Evolutionary conservation across 2,888 invertebrate species (phyloP).

Genomic region (Choristoneura rosaceana): DNA sequence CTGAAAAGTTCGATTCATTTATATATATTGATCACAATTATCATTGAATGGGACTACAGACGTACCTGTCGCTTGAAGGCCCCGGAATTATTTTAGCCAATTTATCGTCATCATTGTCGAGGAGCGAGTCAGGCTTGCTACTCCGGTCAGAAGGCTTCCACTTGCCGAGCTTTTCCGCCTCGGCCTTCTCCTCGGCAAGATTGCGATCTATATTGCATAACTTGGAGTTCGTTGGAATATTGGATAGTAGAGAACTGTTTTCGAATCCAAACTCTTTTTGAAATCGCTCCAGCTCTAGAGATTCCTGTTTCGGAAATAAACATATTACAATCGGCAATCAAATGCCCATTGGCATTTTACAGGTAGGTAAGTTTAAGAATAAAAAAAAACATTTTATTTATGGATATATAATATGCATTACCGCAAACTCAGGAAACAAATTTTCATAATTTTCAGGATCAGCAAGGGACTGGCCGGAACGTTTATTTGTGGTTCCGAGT

Average conservation of each 20-base stretch:
- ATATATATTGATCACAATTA: background rate
- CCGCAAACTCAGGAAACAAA: constrained; percentile 91
- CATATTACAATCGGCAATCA: background rate
- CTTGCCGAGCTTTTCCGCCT: constrained; percentile 35
- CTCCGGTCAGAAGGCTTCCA: constrained; percentile 29
- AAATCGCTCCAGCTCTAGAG: constrained; percentile 65
- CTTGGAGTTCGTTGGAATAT: constrained; percentile 53
- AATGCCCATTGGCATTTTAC: too few species aligned
- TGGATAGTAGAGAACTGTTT: constrained; percentile 51
- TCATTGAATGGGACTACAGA: background rate
- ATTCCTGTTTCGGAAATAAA: constrained; percentile 56
- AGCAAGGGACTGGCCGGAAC: constrained; percentile 97
- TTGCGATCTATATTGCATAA: constrained; percentile 64
- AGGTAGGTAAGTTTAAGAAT: too few species aligned
- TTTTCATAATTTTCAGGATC: constrained; percentile 98
- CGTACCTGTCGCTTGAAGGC: constrained; percentile 46
- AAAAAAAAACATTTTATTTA: background rate
- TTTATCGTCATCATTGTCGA: constrained; percentile 44
- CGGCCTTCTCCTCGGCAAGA: constrained; percentile 56
- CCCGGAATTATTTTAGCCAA: constrained; percentile 49
- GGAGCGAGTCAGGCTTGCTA: constrained; percentile 39
- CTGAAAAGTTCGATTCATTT: background rate
- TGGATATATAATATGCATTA: constrained; percentile 46
- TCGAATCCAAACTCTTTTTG: constrained; percentile 59
- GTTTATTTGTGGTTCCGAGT: constrained; percentile 92